Conservation (phyloP, 2,888 invertebrate species). For the Aphodius sticticus region DNA sequence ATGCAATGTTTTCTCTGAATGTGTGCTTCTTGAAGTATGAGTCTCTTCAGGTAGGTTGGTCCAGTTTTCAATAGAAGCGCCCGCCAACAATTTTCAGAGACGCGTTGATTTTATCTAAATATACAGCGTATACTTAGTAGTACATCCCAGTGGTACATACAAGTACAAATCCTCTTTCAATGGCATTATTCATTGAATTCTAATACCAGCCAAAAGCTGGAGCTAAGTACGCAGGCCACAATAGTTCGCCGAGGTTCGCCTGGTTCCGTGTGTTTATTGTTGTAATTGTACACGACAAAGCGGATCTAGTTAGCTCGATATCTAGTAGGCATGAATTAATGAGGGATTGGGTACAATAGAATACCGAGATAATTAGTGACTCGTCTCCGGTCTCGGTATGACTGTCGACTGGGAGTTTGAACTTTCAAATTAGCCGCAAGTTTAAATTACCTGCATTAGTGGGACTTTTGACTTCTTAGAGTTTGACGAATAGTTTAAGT, state of each 20-base stretch:
- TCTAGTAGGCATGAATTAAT: not conserved
- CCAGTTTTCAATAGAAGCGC: no score
- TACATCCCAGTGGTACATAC: no score
- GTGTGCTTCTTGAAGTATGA: no score
- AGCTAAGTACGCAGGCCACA: not conserved
- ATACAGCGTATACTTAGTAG: no score
- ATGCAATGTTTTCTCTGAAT: no score
- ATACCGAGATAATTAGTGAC: not conserved
- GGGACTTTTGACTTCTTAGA: not conserved
- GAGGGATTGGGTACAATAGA: not conserved
- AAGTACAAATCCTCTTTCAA: not conserved
- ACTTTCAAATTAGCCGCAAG: not conserved
- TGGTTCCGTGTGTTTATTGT: not conserved
- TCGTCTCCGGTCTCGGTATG: not conserved
- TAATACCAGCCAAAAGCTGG: not conserved
- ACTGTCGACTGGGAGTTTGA: not conserved
- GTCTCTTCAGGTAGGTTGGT: no score
- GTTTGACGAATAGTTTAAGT: not conserved
- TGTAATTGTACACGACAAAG: not conserved
- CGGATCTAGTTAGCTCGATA: not conserved
- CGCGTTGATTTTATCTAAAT: no score
- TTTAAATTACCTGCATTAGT: not conserved
- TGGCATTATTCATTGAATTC: not conserved
- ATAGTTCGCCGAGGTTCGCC: not conserved
- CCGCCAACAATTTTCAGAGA: no score